phyloP scores from a whole-genome alignment of 2,797 vertebrate genomes.

The Melanotaenia boesemani region DNA sequence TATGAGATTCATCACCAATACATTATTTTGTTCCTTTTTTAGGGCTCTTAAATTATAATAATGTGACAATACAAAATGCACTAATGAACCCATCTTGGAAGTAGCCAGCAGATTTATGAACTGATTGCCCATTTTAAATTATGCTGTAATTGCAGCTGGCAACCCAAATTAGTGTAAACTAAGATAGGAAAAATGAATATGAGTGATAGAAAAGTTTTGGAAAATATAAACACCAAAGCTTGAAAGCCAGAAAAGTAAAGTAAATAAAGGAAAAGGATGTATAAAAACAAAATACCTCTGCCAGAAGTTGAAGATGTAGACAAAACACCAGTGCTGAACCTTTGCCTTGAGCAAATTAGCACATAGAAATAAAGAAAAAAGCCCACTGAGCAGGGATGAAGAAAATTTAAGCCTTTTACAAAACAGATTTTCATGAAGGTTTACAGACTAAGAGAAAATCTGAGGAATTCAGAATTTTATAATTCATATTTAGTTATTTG shows the following conservation, averaged over 20 bases:
- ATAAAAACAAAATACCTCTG: constrained; percentile 8
- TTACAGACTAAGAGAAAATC: constrained; percentile 6
- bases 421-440: background rate
- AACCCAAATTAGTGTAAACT: constrained; percentile 5
- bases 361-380: constrained; percentile 4
- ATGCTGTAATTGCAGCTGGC: constrained; percentile 17
- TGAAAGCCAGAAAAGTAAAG: constrained; percentile 21
- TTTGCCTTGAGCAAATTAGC: constrained; percentile 4
- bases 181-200: background rate
- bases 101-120: background rate
- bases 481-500: constrained; percentile 21
- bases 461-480: constrained; percentile 24
- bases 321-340: background rate
- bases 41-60: no score
- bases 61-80: background rate
- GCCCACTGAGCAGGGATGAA: constrained; percentile 5
- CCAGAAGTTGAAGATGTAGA: background rate
- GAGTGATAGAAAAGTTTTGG: background rate
- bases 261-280: background rate
- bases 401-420: constrained; percentile 14
- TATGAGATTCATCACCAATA: no score
- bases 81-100: constrained; percentile 8
- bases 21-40: no score
- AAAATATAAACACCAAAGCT: constrained; percentile 33
- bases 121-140: constrained; percentile 12